These are phyloP conservation scores for Pyrochroa serraticornis DNA, from an alignment of 2,888 invertebrate species.

Conservation along the genomic window DNA sequence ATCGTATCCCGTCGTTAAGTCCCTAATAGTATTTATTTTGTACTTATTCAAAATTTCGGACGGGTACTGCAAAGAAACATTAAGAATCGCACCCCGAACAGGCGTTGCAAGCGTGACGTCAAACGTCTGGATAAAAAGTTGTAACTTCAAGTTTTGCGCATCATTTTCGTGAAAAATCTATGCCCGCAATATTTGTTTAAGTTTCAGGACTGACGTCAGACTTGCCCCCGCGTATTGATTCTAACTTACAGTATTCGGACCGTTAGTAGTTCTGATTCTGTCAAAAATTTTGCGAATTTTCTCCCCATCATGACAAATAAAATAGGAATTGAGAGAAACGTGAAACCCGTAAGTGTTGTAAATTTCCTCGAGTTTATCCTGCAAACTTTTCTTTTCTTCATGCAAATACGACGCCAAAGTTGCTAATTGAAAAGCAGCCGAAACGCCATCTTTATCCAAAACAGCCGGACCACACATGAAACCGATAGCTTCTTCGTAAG, in stretches of 20 bases:
- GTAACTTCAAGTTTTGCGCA: no score
- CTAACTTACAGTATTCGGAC: conserved; percentile 64
- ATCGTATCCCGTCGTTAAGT: conserved; percentile 88
- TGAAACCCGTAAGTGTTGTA: conserved; percentile 90
- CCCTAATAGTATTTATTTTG: conserved; percentile 74
- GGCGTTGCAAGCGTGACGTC: not conserved
- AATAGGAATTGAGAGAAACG: conserved; percentile 87
- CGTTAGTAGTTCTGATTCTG: conserved; percentile 76
- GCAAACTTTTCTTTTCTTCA: conserved; percentile 63
- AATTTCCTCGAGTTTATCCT: conserved; percentile 72
- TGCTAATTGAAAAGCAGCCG: conserved; percentile 81
- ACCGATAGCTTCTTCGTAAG: conserved; percentile 98
- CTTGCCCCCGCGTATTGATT: not conserved
- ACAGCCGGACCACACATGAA: conserved; percentile 92
- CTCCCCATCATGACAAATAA: conserved; percentile 77
- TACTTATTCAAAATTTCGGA: conserved; percentile 67
- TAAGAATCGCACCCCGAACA: not conserved
- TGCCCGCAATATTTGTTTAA: not conserved
- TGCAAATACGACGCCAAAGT: conserved; percentile 77
- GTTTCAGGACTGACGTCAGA: not conserved
- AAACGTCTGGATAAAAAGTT: not conserved
- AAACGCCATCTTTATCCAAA: conserved; percentile 95
- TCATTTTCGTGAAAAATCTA: no score
- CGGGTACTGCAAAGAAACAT: conserved; percentile 71
- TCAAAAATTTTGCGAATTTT: conserved; percentile 79